Percentiles rank a stretch among this genome's conserved stretches.
phyloP scores from a whole-genome alignment of 2,113 vertebrate species.

The Theristicus caerulescens region DNA sequence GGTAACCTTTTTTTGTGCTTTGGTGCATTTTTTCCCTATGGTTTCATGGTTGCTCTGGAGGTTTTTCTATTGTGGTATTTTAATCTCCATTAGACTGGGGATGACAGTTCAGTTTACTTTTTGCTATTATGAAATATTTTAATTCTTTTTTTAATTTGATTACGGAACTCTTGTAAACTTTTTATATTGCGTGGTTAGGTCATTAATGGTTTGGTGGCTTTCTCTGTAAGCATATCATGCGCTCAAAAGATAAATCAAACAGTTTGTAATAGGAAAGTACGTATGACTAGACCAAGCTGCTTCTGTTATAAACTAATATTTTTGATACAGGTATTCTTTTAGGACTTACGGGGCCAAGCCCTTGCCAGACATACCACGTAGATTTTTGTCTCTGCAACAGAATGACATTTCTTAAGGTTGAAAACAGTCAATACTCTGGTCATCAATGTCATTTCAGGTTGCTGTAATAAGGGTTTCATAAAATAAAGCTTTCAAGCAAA shows the following conservation, averaged over 20 bases:
- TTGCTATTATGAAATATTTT: background rate
- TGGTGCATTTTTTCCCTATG: slow-evolving; percentile 55
- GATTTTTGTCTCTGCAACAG: background rate
- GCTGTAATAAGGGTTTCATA: background rate
- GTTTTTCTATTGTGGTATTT: slow-evolving; percentile 49
- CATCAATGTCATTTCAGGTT: background rate
- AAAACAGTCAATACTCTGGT: background rate
- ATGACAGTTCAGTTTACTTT: slow-evolving; percentile 15
- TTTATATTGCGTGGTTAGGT: background rate
- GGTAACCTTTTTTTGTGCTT: slow-evolving; percentile 60
- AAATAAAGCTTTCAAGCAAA: background rate
- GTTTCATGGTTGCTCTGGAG: slow-evolving; percentile 61
- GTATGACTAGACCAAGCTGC: background rate
- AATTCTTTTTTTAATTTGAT: background rate
- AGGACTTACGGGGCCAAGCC: background rate
- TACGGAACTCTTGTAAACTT: slow-evolving; percentile 13
- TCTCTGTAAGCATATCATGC: background rate
- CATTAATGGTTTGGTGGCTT: background rate
- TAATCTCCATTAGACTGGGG: slow-evolving; percentile 21
- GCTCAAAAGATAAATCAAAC: background rate
- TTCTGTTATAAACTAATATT: background rate
- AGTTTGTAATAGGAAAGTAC: background rate
- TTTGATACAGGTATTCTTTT: background rate
- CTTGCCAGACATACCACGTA: background rate
- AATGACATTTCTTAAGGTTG: background rate